Evolutionary conservation across 2,797 vertebrate genomes (phyloP).

Genomic region (Glossophaga mutica): DNA sequence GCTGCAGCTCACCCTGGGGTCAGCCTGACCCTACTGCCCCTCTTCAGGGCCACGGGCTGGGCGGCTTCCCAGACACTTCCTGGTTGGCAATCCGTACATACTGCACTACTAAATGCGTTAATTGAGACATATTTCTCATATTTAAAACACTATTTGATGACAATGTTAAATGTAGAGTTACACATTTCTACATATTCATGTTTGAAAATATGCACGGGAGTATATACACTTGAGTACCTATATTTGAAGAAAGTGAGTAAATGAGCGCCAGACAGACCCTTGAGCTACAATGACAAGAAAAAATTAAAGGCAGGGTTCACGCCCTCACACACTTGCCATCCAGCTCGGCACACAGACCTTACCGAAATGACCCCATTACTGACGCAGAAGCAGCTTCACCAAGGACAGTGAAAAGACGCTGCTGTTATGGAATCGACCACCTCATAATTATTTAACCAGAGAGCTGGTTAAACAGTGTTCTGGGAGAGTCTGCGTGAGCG

Average conservation of each 20-base stretch:
- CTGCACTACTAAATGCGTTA: neutral
- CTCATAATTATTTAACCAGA: neutral
- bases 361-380: neutral
- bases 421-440: neutral
- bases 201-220: neutral
- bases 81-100: neutral
- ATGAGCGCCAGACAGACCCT: neutral
- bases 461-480: neutral
- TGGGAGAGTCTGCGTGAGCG: neutral
- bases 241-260: neutral
- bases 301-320: neutral
- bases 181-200: neutral
- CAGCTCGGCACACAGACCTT: neutral
- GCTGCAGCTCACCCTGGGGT: neutral
- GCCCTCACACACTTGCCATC: neutral
- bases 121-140: neutral
- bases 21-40: neutral
- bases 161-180: neutral
- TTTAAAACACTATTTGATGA: neutral
- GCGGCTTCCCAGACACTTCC: neutral
- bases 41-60: rapidly evolving
- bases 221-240: neutral
- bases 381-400: neutral
- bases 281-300: neutral
- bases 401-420: neutral